Base-by-base conservation (phyloP, 2,797 vertebrate genomes). In the Pseudomugil gertrudae region DNA sequence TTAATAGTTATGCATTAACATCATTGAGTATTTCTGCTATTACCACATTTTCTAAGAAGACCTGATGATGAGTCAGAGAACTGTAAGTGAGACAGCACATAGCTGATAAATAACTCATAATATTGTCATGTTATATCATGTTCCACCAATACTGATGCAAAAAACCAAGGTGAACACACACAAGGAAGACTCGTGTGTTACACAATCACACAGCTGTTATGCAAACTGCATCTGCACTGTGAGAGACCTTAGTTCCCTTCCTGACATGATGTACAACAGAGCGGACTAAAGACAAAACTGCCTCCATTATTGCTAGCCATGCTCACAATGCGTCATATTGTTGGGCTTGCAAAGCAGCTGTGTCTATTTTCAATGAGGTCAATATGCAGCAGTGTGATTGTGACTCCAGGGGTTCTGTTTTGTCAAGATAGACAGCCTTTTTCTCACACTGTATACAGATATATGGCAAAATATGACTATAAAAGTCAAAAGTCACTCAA, bases 371-470 rank as follows among this genome's bases (percentile, higher is more conserved):
- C 74, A 82, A 59, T 66, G 51, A 76, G 71, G 78, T 74, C 79
- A 84, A 87, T 88, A 74, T 89, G 84, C 63, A 38, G 79, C 54
- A 5, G 74, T 32, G 47, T 53, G 89, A 90, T 85, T 88, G 72
- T 72, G 57, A 66, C 61, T 10, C 50, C 51, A 38, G 58, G 10
- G 23, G 74, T 54, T 67, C 76, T 71, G 67, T 67, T 82, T 63
- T 66, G 86, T 76, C 61, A 65, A 47, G 84, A 87, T 82, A 84
- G 79, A 65, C 57, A 38, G 69, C 51, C 43, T 68, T 58, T 55
- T 26, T 13, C 64, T 60, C 29, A 40, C 43, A 21, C 38, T 51
- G 38, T 17, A 48, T 59, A 59, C 65, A 77, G n/a, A 51, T 30
- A 80, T 43, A 69, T 35, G 35, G 53, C 54, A 52, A 68, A 78